These are phyloP conservation scores for Tachina fera DNA, from an alignment of 2,888 invertebrate species.

Conservation along the genomic window DNA sequence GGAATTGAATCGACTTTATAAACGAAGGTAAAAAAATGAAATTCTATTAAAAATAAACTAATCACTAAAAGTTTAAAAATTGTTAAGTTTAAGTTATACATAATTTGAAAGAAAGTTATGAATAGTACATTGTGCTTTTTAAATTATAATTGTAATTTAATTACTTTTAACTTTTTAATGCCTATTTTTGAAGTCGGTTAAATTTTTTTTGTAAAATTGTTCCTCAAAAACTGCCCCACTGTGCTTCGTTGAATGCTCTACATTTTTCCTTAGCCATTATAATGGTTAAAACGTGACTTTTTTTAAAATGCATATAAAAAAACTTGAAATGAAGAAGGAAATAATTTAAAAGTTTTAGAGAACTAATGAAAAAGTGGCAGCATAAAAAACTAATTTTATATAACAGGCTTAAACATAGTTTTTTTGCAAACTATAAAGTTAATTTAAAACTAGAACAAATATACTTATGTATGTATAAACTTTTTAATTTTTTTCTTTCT, in stretches of 20 bases:
- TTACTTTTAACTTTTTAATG: no score
- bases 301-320: conserved; percentile 43
- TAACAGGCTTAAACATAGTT: conserved; percentile 21
- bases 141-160: no score
- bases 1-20: no score
- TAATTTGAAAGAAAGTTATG: no score
- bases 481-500: background rate
- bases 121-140: no score
- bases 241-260: background rate
- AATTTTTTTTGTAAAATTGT: background rate
- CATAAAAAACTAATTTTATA: conserved; percentile 30
- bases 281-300: conserved; percentile 60
- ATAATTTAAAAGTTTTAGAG: conserved; percentile 25
- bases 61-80: no score
- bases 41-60: no score
- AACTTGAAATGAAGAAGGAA: background rate
- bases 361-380: conserved; percentile 31
- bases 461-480: background rate
- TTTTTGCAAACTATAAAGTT: conserved; percentile 44
- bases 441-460: conserved; percentile 41
- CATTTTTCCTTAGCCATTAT: conserved; percentile 32
- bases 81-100: no score
- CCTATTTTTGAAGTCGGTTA: no score
- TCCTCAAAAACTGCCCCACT: background rate
- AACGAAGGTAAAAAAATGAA: no score